Percentiles rank a stretch among this genome's conserved stretches.
phyloP scores from a whole-genome alignment of 1,140 invertebrate species.

The Contarinia nasturtii region DNA sequence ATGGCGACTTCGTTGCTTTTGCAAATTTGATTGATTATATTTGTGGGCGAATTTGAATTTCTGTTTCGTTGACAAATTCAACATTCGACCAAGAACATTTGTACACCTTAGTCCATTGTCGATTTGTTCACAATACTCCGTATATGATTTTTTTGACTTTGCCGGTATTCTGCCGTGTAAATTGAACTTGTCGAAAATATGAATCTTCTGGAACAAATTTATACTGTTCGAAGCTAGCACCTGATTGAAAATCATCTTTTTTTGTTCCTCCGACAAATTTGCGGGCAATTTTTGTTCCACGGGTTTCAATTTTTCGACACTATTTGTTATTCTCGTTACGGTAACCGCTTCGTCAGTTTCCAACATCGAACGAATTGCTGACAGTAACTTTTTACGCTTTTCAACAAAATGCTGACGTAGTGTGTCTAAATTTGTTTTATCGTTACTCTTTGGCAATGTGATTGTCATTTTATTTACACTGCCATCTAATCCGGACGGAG shows the following conservation, averaged over 20 bases:
- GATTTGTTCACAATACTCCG: too few species aligned
- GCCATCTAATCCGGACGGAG: slow-evolving; percentile 13
- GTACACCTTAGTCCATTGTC: too few species aligned
- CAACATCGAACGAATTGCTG: slow-evolving; percentile 10
- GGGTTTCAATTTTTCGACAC: background rate
- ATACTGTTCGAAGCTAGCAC: background rate
- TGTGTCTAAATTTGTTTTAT: background rate
- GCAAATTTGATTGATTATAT: too few species aligned
- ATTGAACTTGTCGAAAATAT: slow-evolving; percentile 14
- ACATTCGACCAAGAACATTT: too few species aligned
- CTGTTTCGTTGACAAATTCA: too few species aligned
- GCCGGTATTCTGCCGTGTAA: slow-evolving; percentile 10
- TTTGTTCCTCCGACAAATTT: slow-evolving; percentile 3
- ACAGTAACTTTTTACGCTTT: slow-evolving; percentile 12
- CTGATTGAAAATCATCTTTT: background rate
- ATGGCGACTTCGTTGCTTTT: too few species aligned
- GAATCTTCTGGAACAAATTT: slow-evolving; percentile 1
- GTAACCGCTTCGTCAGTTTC: slow-evolving; percentile 12
- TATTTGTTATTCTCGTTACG: slow-evolving; percentile 8
- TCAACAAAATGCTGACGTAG: slow-evolving; percentile 4
- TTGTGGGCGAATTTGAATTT: too few species aligned
- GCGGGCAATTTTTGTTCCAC: slow-evolving; percentile 1
- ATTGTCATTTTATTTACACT: slow-evolving; percentile 14
- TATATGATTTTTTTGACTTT: slow-evolving; percentile 1
- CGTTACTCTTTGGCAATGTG: slow-evolving; percentile 9